Conservation (phyloP, 2,113 vertebrate species). For the Vulpes ferrilata region DNA sequence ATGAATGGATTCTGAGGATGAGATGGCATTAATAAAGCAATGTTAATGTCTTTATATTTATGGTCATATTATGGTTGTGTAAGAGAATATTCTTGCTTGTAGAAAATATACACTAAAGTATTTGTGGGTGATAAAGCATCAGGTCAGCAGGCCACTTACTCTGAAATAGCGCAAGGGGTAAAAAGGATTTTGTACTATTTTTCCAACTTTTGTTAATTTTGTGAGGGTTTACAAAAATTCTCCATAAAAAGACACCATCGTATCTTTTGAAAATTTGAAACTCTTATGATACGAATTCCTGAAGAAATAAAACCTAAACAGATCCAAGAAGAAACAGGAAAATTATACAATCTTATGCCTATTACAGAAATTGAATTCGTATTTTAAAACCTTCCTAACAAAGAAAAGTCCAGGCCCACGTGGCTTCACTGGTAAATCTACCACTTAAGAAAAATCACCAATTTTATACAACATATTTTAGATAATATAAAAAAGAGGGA, state of each 20-base stretch:
- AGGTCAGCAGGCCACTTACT: not conserved
- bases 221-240: not conserved
- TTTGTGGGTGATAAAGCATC: not conserved
- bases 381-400: slow-evolving; percentile 6
- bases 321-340: not conserved
- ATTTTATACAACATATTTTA: slow-evolving; percentile 11
- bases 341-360: not conserved
- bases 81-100: not conserved
- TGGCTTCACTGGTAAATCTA: slow-evolving; percentile 4
- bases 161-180: not conserved
- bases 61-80: not conserved
- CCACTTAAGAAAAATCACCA: not conserved
- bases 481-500: not conserved
- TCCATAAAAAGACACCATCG: not conserved
- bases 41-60: not conserved
- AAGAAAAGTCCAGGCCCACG: not conserved
- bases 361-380: not conserved
- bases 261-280: not conserved
- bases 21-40: not conserved
- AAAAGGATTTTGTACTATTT: not conserved
- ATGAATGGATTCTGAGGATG: not conserved
- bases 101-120: not conserved
- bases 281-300: not conserved
- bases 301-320: not conserved
- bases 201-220: not conserved